phyloP scores from a whole-genome alignment of 2,797 vertebrate species.

The Coreius guichenoti region DNA sequence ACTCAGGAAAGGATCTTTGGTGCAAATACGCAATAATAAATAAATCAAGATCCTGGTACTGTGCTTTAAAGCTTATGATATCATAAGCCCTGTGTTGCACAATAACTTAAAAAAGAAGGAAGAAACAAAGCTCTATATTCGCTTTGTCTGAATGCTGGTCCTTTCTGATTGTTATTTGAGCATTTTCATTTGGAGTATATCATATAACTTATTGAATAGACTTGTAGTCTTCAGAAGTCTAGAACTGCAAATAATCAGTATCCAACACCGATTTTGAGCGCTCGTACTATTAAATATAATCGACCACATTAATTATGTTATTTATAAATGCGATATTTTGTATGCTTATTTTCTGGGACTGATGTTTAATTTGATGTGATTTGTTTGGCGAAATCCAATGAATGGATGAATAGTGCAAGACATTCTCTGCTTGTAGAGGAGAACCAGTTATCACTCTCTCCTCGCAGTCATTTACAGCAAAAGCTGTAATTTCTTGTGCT shows the following conservation, averaged over 20 bases:
- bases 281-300: constrained; percentile 34
- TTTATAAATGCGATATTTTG: constrained; percentile 43
- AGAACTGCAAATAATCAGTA: constrained; percentile 25
- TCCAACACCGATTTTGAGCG: constrained; percentile 9
- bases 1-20: constrained; percentile 39
- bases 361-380: background rate
- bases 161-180: constrained; percentile 18
- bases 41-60: constrained; percentile 24
- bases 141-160: constrained; percentile 17
- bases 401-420: constrained; percentile 1
- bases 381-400: constrained; percentile 17
- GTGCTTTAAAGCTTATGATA: constrained; percentile 25
- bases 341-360: constrained; percentile 30
- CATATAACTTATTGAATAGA: constrained; percentile 31
- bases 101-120: constrained; percentile 5
- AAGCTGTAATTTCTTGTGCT: background rate
- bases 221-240: constrained; percentile 40
- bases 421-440: constrained; percentile 8
- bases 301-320: background rate
- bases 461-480: background rate
- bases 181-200: constrained; percentile 39
- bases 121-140: constrained; percentile 8
- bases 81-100: constrained; percentile 41
- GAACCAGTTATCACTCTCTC: background rate
- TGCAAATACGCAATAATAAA: constrained; percentile 5